phyloP scores from a whole-genome alignment of 1,140 invertebrate genomes.

The Drosophila mojavensis region DNA sequence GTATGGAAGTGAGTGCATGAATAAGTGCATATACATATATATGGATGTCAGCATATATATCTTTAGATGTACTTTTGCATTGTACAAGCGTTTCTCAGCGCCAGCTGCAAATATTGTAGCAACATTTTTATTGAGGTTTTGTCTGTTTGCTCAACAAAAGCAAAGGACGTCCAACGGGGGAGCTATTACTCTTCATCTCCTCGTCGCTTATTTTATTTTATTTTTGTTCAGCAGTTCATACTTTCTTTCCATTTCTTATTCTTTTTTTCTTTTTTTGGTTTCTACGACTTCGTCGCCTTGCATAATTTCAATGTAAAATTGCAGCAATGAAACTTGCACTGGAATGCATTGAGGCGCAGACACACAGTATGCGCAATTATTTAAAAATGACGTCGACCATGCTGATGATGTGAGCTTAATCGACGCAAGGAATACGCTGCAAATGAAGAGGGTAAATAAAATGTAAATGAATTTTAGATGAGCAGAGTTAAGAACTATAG shows the following conservation, averaged over 20 bases:
- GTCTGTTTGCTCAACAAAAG: constrained; percentile 78
- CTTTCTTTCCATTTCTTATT: constrained; percentile 18
- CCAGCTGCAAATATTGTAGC: constrained; percentile 78
- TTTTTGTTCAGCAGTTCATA: constrained; percentile 10
- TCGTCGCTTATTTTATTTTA: constrained; percentile 1
- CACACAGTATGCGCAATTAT: constrained; percentile 78
- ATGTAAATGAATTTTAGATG: no score
- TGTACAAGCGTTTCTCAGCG: constrained; percentile 66
- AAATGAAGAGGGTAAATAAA: constrained; percentile 16
- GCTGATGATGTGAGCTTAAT: background rate
- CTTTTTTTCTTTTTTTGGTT: constrained; percentile 37
- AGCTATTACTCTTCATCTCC: constrained; percentile 42
- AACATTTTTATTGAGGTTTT: constrained; percentile 82
- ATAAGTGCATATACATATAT: constrained; percentile 32
- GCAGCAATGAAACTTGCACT: constrained; percentile 65
- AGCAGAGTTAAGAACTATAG: background rate
- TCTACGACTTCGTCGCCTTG: constrained; percentile 51
- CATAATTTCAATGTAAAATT: constrained; percentile 80
- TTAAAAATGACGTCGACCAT: constrained; percentile 47
- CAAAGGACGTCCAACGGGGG: constrained; percentile 40
- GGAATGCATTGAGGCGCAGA: constrained; percentile 68
- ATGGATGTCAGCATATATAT: constrained; percentile 13
- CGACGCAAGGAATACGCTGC: constrained; percentile 35
- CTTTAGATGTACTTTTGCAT: constrained; percentile 61
- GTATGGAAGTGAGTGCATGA: constrained; percentile 36